Evolutionary conservation across 2,797 vertebrate genomes (phyloP), one percentile per base, ranked within the genome.

Genomic region (Leptodactylus fallax): DNA sequence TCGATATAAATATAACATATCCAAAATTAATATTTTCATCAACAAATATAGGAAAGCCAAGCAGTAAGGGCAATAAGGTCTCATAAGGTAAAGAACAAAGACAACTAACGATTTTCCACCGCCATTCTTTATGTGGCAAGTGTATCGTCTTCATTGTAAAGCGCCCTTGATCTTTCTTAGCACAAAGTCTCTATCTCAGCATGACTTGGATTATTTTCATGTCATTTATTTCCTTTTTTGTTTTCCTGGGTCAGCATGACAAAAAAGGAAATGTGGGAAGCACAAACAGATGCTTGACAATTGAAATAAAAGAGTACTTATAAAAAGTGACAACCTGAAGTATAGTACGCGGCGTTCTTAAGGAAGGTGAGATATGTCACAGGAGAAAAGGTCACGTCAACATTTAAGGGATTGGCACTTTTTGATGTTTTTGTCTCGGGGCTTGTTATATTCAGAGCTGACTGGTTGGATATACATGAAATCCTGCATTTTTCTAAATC

Each of bases 231-330:
- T 23, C 63, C 45, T 63, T 55, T 65, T 78, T 10, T 80, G 79
- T 45, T 77, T 82, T 14, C 81, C 53, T 69, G 61, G 86, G 72
- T 82, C 71, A 77, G 60, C 80, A 83, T 77, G 86, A 83, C 60
- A 77, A 58, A 76, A 53, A 56, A 83, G 61, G 51, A 87, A 83
- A 72, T 55, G 16, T 55, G 17, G 58, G 47, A 78, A 78, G 49
- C 78, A 53, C n/a, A 74, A 78, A 55, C 72, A 83, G 51, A 83
- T 67, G 61, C 60, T 25, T 45, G 72, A n/a, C 47, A n/a, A 67
- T 78, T 21, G 0, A 21, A 74, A 74, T 49, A 23, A 49, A 55
- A 69, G 49, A 81, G 61, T 63, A 72, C 25, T 55, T 47, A 80
- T 23, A 79, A 49, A 79, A 60, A 17, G 2, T 81, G 53, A 25